Conservation (phyloP, 2,797 vertebrate genomes). For the Hydrophis major region DNA sequence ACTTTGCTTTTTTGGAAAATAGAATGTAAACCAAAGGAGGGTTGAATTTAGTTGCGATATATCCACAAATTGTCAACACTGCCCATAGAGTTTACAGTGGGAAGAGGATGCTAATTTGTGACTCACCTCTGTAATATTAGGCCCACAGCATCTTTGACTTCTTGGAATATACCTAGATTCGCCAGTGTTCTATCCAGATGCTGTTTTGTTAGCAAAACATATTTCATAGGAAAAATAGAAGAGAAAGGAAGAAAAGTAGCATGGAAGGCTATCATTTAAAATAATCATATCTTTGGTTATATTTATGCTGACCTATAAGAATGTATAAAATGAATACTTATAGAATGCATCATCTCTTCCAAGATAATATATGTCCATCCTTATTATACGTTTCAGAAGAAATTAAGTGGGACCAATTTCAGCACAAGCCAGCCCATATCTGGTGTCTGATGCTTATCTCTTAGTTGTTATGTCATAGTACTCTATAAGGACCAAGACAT, state of each 20-base stretch:
- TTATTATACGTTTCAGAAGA: background rate
- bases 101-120: constrained; percentile 20
- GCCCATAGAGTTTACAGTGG: background rate
- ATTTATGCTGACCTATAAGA: background rate
- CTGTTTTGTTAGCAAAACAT: constrained; percentile 36
- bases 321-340: background rate
- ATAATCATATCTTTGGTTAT: background rate
- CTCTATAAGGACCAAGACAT: too few species aligned
- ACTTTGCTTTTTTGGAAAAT: background rate
- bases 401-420: background rate
- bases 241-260: background rate
- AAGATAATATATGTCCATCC: background rate
- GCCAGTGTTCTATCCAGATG: constrained; percentile 24
- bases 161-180: constrained; percentile 12
- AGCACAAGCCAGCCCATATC: background rate
- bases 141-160: constrained; percentile 26
- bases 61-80: background rate
- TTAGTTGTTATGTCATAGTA: too few species aligned
- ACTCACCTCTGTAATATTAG: constrained; percentile 4
- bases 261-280: background rate
- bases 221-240: constrained; percentile 8
- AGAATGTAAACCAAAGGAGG: background rate
- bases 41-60: background rate
- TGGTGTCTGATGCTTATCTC: background rate
- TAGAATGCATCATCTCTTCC: background rate